These are phyloP conservation scores for Lasioglossum albipes DNA, from an alignment of 1,140 invertebrate species.

Conservation along the genomic window DNA sequence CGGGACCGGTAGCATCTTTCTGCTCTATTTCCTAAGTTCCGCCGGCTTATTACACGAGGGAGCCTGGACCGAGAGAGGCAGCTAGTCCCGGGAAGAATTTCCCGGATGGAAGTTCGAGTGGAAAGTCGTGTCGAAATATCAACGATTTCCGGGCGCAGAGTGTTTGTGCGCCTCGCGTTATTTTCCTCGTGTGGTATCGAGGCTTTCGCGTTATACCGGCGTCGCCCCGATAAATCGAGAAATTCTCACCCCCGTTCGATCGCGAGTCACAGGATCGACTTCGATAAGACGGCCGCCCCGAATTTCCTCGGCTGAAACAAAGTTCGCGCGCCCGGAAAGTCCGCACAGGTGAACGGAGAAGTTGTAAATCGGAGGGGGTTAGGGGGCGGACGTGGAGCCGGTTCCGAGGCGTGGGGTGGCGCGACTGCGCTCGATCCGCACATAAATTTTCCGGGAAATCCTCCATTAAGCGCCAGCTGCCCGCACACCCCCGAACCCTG, in stretches of 20 bases:
- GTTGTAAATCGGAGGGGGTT: slow-evolving; percentile 58
- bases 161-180: not conserved
- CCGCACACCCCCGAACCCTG: slow-evolving; percentile 35
- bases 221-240: slow-evolving; percentile 20
- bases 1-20: not conserved
- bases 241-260: slow-evolving; percentile 8
- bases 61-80: not conserved
- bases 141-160: not conserved
- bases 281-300: slow-evolving; percentile 11
- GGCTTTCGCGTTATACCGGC: not conserved
- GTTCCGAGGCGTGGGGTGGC: slow-evolving; percentile 10
- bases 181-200: not conserved
- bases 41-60: slow-evolving; percentile 26
- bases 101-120: slow-evolving; percentile 34
- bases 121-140: slow-evolving; percentile 43
- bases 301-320: slow-evolving; percentile 26
- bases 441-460: slow-evolving; percentile 66
- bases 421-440: slow-evolving; percentile 59
- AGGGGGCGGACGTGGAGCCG: not conserved
- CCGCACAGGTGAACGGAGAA: slow-evolving; percentile 54
- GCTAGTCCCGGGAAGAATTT: slow-evolving; percentile 10
- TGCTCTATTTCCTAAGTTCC: not conserved
- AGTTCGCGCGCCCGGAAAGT: slow-evolving; percentile 48
- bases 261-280: not conserved
- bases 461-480: slow-evolving; percentile 63